Conservation (phyloP, 2,888 invertebrate species). For the Drosophila stalkeri region DNA sequence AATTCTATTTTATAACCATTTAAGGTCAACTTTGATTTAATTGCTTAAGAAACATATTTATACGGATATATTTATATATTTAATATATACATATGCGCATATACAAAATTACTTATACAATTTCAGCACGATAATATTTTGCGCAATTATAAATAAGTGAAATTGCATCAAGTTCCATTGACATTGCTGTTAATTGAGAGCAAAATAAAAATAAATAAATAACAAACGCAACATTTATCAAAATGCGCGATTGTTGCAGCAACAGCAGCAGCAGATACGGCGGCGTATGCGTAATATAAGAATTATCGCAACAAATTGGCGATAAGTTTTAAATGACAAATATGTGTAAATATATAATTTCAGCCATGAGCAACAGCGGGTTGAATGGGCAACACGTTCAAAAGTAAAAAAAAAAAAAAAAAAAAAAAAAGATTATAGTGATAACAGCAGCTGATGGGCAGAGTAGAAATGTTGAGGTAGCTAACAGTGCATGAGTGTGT, state of each 20-base stretch:
- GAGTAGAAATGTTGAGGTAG: constrained; percentile 48
- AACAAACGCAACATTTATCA: constrained; percentile 1
- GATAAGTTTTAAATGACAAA: constrained; percentile 43
- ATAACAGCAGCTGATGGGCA: constrained; percentile 7
- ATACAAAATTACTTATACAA: background rate
- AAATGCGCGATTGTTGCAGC: background rate
- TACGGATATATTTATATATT: background rate
- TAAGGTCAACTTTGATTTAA: background rate
- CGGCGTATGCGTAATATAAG: constrained; percentile 29
- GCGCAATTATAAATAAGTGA: background rate
- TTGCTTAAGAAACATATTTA: background rate
- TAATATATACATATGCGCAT: background rate
- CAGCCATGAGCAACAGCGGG: constrained; percentile 5
- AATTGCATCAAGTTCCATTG: constrained; percentile 16
- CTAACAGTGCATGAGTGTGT: background rate
- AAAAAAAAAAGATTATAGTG: background rate
- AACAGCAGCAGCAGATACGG: background rate
- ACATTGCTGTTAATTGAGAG: constrained; percentile 12
- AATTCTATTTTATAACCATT: background rate
- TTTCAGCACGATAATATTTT: background rate
- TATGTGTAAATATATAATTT: constrained; percentile 4
- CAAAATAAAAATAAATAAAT: constrained; percentile 8
- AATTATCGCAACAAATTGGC: constrained; percentile 21
- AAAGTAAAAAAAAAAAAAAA: background rate
- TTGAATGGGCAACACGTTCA: constrained; percentile 28